Conservation (phyloP, 2,888 invertebrate species). For the Chelonus formosanus region DNA sequence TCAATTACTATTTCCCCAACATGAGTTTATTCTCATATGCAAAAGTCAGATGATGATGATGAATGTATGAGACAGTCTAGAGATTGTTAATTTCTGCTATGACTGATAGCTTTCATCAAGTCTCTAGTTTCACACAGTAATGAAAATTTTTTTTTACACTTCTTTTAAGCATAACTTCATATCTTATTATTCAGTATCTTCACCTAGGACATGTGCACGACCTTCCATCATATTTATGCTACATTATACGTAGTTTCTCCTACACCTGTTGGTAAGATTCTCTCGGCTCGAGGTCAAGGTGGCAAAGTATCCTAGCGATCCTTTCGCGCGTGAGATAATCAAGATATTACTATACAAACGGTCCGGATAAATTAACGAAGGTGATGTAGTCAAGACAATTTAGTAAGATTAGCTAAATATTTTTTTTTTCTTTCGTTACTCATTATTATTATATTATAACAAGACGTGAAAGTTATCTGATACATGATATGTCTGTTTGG, state of each 20-base stretch:
- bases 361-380: conserved; percentile 17
- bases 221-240: conserved; percentile 14
- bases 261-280: conserved; percentile 19
- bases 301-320: conserved; percentile 12
- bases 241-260: background rate
- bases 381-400: conserved; percentile 1
- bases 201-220: background rate
- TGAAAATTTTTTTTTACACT: background rate
- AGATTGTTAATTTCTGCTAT: no score
- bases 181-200: no score
- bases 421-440: conserved; percentile 15
- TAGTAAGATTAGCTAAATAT: conserved; percentile 1
- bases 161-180: background rate
- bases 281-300: conserved; percentile 29
- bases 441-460: no score
- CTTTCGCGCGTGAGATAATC: conserved; percentile 23
- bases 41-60: no score
- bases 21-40: no score
- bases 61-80: no score
- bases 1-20: no score
- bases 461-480: no score
- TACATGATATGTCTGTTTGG: no score
- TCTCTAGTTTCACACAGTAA: no score
- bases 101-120: no score
- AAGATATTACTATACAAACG: conserved; percentile 17